phyloP scores from a whole-genome alignment of 2,113 vertebrate species.

The Cepphus grylle region DNA sequence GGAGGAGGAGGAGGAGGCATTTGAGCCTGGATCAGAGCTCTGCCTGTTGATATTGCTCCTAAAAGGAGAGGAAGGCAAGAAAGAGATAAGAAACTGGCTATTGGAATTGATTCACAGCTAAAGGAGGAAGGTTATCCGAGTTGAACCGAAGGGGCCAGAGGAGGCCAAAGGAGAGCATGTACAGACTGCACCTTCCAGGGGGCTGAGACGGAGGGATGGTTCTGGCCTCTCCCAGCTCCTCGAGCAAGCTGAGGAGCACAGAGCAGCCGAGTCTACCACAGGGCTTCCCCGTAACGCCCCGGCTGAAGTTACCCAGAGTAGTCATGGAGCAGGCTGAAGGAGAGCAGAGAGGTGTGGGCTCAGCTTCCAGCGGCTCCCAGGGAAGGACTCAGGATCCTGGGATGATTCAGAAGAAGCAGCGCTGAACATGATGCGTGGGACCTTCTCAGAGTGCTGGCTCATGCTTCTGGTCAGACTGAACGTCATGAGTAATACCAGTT shows the following conservation, averaged over 20 bases:
- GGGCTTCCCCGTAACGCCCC: accelerated
- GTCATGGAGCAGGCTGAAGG: not conserved
- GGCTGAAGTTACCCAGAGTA: not conserved
- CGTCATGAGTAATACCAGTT: not conserved
- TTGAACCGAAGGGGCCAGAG: not conserved
- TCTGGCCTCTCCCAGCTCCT: not conserved
- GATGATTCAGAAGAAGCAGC: not conserved
- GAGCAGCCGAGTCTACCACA: not conserved
- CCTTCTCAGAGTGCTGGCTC: not conserved
- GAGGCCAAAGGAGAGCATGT: not conserved
- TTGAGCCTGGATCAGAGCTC: not conserved
- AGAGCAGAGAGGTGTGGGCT: accelerated
- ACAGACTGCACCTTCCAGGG: not conserved
- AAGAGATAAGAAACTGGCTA: not conserved
- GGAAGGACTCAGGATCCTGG: not conserved
- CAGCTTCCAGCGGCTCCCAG: not conserved
- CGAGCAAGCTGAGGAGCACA: not conserved
- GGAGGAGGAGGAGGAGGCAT: not conserved
- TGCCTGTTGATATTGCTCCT: not conserved
- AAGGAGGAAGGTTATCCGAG: not conserved
- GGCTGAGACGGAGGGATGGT: not conserved
- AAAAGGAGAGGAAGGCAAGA: not conserved
- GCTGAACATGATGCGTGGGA: not conserved
- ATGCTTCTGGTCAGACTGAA: not conserved
- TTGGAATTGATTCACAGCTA: not conserved